Percentiles rank a stretch among this genome's conserved stretches.
Evolutionary conservation across 2,888 invertebrate genomes (phyloP).

Genomic region (Nymphalis polychloros): DNA sequence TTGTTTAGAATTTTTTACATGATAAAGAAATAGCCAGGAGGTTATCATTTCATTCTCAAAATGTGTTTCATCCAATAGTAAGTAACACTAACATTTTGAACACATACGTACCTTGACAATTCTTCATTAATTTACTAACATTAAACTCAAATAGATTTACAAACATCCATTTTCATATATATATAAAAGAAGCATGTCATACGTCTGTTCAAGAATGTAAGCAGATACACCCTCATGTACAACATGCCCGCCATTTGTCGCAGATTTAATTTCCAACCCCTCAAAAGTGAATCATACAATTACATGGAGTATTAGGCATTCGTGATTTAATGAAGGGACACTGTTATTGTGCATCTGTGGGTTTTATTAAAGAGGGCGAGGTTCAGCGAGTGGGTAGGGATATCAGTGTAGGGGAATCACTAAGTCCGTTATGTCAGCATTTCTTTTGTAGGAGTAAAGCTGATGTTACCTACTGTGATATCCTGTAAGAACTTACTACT

Average conservation of each 20-base stretch:
- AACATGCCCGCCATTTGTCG: conserved; percentile 36
- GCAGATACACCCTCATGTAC: conserved; percentile 21
- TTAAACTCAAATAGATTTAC: no score
- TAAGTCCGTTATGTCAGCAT: conserved; percentile 21
- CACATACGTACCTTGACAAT: no score
- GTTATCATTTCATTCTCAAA: no score
- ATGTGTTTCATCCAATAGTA: no score
- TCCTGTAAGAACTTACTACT: no score
- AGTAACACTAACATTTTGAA: no score
- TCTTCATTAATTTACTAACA: no score
- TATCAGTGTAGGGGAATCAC: conserved; percentile 30
- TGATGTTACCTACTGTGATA: not conserved
- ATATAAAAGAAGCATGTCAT: not conserved
- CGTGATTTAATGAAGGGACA: conserved; percentile 37
- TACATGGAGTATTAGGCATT: conserved; percentile 42
- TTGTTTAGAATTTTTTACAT: no score
- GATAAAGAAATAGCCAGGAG: no score
- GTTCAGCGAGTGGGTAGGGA: conserved; percentile 18
- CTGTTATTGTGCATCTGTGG: conserved; percentile 37
- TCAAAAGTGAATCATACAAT: conserved; percentile 33
- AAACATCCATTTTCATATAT: no score
- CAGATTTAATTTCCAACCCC: conserved; percentile 38
- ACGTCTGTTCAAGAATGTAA: conserved; percentile 4
- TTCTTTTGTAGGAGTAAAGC: conserved; percentile 18
- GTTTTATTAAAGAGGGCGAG: conserved; percentile 34